Conservation (phyloP, 2,113 vertebrate genomes). For the Paradisaea rubra region DNA sequence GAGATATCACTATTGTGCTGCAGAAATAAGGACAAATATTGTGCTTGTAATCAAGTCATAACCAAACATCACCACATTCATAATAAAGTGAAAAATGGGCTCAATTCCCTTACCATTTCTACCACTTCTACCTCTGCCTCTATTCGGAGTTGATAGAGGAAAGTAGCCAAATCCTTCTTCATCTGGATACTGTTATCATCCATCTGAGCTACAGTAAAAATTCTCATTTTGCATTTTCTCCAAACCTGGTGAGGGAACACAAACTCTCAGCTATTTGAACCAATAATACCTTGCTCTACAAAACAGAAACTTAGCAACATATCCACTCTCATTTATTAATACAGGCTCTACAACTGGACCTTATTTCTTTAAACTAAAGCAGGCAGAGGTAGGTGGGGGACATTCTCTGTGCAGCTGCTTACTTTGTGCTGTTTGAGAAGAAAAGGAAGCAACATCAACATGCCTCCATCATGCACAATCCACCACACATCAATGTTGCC, state of each 20-base stretch:
- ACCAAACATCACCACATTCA: not conserved
- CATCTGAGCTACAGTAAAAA: conserved; percentile 98
- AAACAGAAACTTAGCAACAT: not conserved
- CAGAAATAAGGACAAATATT: not conserved
- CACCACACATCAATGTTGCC: conserved; percentile 98
- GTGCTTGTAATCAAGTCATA: not conserved
- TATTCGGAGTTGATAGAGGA: conserved; percentile 93
- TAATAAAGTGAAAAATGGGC: not conserved
- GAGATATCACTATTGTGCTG: conserved; percentile 97
- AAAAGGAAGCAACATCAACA: conserved; percentile 97
- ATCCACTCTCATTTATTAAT: not conserved
- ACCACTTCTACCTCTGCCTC: conserved; percentile 98
- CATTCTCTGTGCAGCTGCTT: not conserved
- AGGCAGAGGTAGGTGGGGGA: not conserved
- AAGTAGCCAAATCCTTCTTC: conserved; percentile 95
- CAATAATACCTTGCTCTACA: not conserved
- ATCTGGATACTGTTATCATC: conserved; percentile 99
- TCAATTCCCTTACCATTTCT: conserved; percentile 84
- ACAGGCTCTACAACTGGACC: not conserved
- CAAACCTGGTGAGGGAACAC: conserved; percentile 77
- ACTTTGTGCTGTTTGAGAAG: conserved; percentile 98
- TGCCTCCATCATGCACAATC: conserved; percentile 97
- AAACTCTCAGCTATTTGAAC: not conserved
- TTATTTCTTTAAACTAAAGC: not conserved
- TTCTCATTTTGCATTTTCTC: conserved; percentile 96